A percentile compares a stretch with the other conserved stretches of the same genome.
Evolutionary conservation across 2,888 invertebrate genomes (phyloP).

Genomic region (Pheosia tremula): DNA sequence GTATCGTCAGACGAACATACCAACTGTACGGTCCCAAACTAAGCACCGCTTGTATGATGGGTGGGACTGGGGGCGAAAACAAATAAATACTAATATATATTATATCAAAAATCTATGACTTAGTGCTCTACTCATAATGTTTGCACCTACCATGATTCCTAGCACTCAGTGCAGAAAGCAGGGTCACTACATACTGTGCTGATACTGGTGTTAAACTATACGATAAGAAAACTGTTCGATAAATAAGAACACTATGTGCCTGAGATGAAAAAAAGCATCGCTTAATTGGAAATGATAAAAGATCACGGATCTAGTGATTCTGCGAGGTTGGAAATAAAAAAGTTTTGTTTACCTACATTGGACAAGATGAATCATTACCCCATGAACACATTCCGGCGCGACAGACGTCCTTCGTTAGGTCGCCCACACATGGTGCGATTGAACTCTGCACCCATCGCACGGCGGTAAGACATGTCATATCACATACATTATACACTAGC

Average conservation of each 20-base stretch:
- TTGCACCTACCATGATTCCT: no score
- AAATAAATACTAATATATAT: no score
- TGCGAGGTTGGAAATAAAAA: conserved; percentile 53
- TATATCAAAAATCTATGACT: no score
- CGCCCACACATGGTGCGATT: conserved; percentile 39
- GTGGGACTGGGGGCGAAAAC: no score
- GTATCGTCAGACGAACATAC: no score
- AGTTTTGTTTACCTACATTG: conserved; percentile 64
- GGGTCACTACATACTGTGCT: no score
- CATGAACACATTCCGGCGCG: conserved; percentile 57
- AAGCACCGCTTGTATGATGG: no score
- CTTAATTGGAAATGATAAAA: conserved; percentile 21
- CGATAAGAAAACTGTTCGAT: background rate
- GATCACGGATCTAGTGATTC: conserved; percentile 63
- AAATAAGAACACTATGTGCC: background rate
- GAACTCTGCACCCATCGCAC: background rate
- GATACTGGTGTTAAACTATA: no score
- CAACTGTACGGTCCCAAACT: no score
- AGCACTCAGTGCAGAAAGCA: no score
- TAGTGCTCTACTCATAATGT: no score
- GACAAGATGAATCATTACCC: conserved; percentile 73
- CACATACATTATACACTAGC: no score
- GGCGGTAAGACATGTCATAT: background rate
- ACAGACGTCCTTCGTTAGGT: conserved; percentile 59
- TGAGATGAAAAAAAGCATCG: background rate